Base-by-base conservation (phyloP, 2,888 invertebrate genomes). In the Erannis defoliaria region DNA sequence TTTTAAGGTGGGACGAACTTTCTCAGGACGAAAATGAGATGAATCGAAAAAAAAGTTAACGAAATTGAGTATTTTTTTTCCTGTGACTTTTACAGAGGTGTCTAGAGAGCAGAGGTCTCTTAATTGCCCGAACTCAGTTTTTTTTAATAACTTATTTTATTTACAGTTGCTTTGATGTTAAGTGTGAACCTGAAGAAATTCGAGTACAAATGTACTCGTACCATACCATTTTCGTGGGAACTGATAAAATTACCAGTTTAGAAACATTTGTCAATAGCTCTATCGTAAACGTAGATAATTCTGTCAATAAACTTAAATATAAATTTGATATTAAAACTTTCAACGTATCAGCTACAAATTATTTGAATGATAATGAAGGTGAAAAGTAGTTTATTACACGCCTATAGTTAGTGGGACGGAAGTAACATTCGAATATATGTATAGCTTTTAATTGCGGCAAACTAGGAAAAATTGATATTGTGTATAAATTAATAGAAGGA, bases 231-330 rank as follows among this genome's bases (percentile, higher is more conserved):
- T 55, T 45, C 56, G 66, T 68, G 70, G 59, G 70, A 70, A 70
- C 58, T 53, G 12, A 29, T 19, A 23, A 53, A 14, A 55, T 53
- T 55, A 64, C 57, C 58, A 45, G 60, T 64, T 66, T 5, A 40
- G 19, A 62, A 29, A 64, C 62, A 64, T 66, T 67, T 70, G 59
- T 68, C 68, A 63, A 68, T 64, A 57, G 48, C 62, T 64, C 45
- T 59, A 67, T 70, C 59, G 57, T 56, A 54, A 38, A 56, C 51
- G 49, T 19, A 62, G 56, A 68, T 62, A 68, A 58, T 66, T 62
- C 37, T 64, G 62, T 68, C 68, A 65, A 62, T 67, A 66, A 62
- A 60, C 53, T 65, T 57, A 62, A 56, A 63, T 58, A 61, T 62
- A 57, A 64, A 64, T 49, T 55, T 57, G 38, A 48, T 63, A 62